Conservation (phyloP, 2,113 vertebrate genomes). For the Porphyrio hochstetteri region DNA sequence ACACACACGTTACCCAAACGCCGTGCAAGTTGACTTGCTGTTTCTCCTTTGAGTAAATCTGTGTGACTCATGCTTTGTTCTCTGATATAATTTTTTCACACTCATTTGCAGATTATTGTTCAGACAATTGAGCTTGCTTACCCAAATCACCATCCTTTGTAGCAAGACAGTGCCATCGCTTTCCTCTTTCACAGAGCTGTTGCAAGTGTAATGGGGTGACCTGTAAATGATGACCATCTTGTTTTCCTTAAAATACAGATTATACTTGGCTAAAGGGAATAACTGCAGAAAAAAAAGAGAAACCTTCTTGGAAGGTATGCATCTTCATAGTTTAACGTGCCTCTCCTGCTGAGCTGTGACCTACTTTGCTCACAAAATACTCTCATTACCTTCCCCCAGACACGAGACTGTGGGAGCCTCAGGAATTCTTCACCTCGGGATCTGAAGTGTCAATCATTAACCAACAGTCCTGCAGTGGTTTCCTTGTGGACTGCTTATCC, state of each 20-base stretch:
- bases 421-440: background rate
- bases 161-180: background rate
- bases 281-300: background rate
- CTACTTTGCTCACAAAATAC: constrained; percentile 18
- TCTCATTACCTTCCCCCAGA: background rate
- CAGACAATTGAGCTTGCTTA: background rate
- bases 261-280: background rate
- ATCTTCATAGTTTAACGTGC: background rate
- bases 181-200: background rate
- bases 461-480: background rate
- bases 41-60: constrained; percentile 8
- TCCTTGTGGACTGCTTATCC: background rate
- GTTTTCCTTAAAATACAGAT: background rate
- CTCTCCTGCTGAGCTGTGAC: constrained; percentile 20
- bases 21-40: background rate
- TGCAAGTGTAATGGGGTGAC: background rate
- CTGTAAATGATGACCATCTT: background rate
- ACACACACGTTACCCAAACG: background rate
- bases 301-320: background rate
- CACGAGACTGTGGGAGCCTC: background rate
- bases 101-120: constrained; percentile 30
- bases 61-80: constrained; percentile 42
- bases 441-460: background rate
- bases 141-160: background rate
- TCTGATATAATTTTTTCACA: background rate